Evolutionary conservation across 2,113 vertebrate species (phyloP), one percentile per base, ranked within the genome.

Genomic region (Planiliza haematocheilus): DNA sequence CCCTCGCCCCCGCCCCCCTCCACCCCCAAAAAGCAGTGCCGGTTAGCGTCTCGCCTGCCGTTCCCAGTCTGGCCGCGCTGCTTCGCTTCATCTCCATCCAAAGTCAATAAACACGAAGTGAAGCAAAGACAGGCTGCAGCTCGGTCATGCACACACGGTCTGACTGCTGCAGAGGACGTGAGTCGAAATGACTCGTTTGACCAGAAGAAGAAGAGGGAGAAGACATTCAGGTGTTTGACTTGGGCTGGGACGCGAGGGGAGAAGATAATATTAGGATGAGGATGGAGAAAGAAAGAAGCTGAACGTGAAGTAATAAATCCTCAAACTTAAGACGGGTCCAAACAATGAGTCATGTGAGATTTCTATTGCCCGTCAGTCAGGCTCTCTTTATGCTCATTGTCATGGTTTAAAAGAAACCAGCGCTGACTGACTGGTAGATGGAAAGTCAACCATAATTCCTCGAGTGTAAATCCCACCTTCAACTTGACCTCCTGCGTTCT

Each of bases 81-180:
- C 17, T 42, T 58, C 0, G 18, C 67, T 87, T 89, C 79, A 89
- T 91, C 82, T 79, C 51, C 37, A 0, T 75, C 89, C 82, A 88
- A 85, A 70, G 24, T 83, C 57, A 86, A 85, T 82, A 88, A 85
- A 86, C 49, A 34, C 39, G 43, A 14, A 55, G 64, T 36, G 77
- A 61, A 75, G 81, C 36, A 38, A 65, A 67, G 63, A 76, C 73
- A 71, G 74, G 46, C 81, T 66, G 69, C 63, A 49, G 74, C 45
- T 42, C 20, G 11, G 63, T 51, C 57, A n/a, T 13, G 66, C 36
- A 34, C 57, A 56, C 12, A 1, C 1, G 17, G 42, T 61, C 7
- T 42, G 62, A 65, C 65, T 46, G 39, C 42, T n/a, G n/a, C n/a
- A n/a, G n/a, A 41, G 42, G 4, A 13, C 58, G 8, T 0, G 1